Evolutionary conservation across 1,140 invertebrate species (phyloP), one percentile per base, ranked within the genome.

Genomic region (Cydia amplana): DNA sequence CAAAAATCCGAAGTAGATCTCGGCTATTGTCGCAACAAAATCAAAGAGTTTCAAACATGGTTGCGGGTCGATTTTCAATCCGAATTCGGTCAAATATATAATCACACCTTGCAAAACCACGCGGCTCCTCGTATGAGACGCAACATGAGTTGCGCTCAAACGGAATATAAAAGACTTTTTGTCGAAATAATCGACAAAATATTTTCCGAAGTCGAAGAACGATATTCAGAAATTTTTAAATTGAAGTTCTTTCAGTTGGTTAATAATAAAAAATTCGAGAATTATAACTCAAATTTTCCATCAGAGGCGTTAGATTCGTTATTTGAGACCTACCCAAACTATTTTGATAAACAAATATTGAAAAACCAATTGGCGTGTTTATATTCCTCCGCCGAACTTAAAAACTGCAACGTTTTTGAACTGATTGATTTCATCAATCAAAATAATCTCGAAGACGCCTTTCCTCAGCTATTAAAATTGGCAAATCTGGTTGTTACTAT

Each of bases 391-490:
- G 23, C 23, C 7, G 63, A 32, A 28, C 25, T 65, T 16, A 28
- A 28, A 65, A 32, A 65, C 25, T 18, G 12, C 4, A 74, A 32
- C 25, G 46, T 74, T 28, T 51, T 74, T 18, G 46, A 74, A 55
- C 23, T 74, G 5, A 74, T 74, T 55, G 73, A 51, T 51, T 74
- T 74, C 49, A 74, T 74, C 23, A 55, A 32, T 55, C 46, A 74
- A 28, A 74, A 74, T 55, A 25, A 14, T 16, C 25, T 74, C 6
- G 9, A 55, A 55, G 49, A 74, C 0, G 73, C 73, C n/a, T 55
- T 74, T 28, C 25, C 43, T 20, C 73, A 51, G 36, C 28, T 74
- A 2, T 25, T 74, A 18, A 74, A 74, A 43, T 55, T 74, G 10
- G 73, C 73, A 16, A 23, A 32, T 25, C 49, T 74, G 7, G n/a